Conservation (phyloP, 2,888 invertebrate genomes). For the Drosophila phalerata region DNA sequence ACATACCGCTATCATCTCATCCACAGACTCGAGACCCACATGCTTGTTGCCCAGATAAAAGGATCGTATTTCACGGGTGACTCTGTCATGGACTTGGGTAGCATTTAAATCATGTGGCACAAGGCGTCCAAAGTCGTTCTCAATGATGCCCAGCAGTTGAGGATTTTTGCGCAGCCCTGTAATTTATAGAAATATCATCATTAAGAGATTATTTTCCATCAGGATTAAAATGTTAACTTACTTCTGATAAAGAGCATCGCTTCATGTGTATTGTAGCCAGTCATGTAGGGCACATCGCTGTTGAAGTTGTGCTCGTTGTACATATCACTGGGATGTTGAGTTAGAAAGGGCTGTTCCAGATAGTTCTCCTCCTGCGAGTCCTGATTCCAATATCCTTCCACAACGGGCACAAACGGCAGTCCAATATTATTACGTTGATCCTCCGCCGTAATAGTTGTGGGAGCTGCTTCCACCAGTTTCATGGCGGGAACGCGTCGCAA, state of each 20-base stretch:
- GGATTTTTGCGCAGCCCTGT: constrained; percentile 88
- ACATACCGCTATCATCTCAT: constrained; percentile 86
- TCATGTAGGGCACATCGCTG: constrained; percentile 88
- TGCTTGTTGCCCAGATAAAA: constrained; percentile 88
- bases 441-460: constrained; percentile 86
- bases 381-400: constrained; percentile 86
- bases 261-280: constrained; percentile 89
- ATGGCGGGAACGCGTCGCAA: constrained; percentile 88
- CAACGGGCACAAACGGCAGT: constrained; percentile 87
- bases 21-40: constrained; percentile 87
- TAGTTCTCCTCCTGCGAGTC: constrained; percentile 83
- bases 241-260: constrained; percentile 88
- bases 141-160: constrained; percentile 87
- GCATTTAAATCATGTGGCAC: constrained; percentile 87
- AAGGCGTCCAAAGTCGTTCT: constrained; percentile 87
- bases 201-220: neutral
- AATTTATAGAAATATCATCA: neutral
- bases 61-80: constrained; percentile 86
- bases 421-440: constrained; percentile 88
- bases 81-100: constrained; percentile 82
- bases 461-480: constrained; percentile 87
- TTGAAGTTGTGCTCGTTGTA: constrained; percentile 86
- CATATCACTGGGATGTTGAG: constrained; percentile 86
- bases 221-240: constrained; percentile 64
- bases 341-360: constrained; percentile 86